Evolutionary conservation across 2,797 vertebrate genomes (phyloP), one percentile per base, ranked within the genome.

Genomic region (Erethizon dorsatum): DNA sequence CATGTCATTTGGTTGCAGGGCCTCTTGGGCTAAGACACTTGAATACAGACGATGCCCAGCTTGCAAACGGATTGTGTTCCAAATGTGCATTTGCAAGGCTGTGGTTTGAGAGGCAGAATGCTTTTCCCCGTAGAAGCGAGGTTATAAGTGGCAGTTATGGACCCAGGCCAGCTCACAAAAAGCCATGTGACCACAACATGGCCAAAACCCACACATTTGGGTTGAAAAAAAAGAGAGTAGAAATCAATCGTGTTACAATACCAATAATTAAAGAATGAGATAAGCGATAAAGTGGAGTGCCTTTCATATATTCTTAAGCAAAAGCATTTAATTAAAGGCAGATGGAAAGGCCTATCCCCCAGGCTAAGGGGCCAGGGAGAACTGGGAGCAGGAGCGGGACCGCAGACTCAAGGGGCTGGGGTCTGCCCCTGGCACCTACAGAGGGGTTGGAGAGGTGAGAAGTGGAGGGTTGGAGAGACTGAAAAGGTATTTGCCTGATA

Each of bases 1-100:
- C 11, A 95, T 85, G 94, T 94, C 90, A 67, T 89, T 95, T 94
- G 84, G 91, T 92, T 89, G 54, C 71, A 52, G 92, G 96, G 87
- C 73, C 96, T 95, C 95, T 96, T 97, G 98, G 98, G 97, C 97
- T 94, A 95, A 93, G 93, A 93, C 87, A 91, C 92, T 90, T 95
- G 67, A 95, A 77, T 77, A n/a, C 65, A 88, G 87, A 88, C 14
- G 47, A 61, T 88, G 92, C 94, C 91, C 93, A 88, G 69, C 67
- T 96, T 90, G 88, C 92, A 84, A 87, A 63, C 0, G 1, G 93
- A 91, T n/a, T 59, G 54, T 56, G 87, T 94, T 97, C 91, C 94
- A 94, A 97, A 96, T 4, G 14, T 82, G 73, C 91, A 37, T 75
- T 71, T 93, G 86, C 82, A 78, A 96, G 82, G 86, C 83, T 91